A percentile compares a stretch with the other conserved stretches of the same genome.
Evolutionary conservation across 2,888 invertebrate species (phyloP).

Genomic region (Rhingia campestris): DNA sequence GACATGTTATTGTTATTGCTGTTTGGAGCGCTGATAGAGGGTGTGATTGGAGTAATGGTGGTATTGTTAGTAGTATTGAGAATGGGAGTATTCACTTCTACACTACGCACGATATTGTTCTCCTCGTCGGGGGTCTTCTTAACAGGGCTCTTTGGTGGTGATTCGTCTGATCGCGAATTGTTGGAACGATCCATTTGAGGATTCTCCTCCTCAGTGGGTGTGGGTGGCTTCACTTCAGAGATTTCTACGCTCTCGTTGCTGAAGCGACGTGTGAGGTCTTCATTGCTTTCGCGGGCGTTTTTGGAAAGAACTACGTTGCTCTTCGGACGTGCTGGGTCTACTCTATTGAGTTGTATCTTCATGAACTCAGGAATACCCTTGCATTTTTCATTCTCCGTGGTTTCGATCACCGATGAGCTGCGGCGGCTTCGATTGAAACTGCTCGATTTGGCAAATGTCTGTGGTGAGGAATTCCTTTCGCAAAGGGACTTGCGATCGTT

Average conservation of each 20-base stretch:
- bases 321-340: conserved; percentile 85
- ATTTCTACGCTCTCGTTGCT: conserved; percentile 83
- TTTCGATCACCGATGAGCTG: conserved; percentile 77
- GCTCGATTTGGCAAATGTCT: conserved; percentile 64
- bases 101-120: conserved; percentile 69
- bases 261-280: conserved; percentile 81
- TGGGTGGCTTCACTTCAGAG: conserved; percentile 77
- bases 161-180: conserved; percentile 69
- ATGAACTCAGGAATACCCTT: conserved; percentile 86
- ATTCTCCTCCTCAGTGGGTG: conserved; percentile 67
- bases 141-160: conserved; percentile 68
- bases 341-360: conserved; percentile 88
- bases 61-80: conserved; percentile 65
- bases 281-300: conserved; percentile 81
- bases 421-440: conserved; percentile 76
- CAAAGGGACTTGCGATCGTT: conserved; percentile 75
- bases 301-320: conserved; percentile 87
- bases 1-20: conserved; percentile 75
- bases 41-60: conserved; percentile 35
- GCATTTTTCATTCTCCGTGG: conserved; percentile 28
- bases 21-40: no score
- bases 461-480: conserved; percentile 45
- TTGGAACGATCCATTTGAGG: conserved; percentile 52
- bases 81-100: conserved; percentile 57
- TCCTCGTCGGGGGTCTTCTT: conserved; percentile 77